Conservation (phyloP, 2,797 vertebrate species). For the Sebastes diploproa region DNA sequence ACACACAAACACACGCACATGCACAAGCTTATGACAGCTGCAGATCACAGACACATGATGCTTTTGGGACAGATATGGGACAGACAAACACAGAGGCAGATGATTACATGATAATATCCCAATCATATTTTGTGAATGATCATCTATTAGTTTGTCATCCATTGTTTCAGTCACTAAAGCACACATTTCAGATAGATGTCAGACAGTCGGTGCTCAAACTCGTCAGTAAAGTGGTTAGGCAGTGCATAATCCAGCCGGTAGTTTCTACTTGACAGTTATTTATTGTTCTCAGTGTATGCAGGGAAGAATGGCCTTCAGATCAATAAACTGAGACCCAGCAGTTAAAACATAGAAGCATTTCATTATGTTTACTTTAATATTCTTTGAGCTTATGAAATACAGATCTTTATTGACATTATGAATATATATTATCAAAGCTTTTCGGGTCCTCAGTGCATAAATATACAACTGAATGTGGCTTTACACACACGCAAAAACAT, state of each 20-base stretch:
- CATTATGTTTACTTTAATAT: not conserved
- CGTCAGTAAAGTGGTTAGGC: not conserved
- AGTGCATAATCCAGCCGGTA: not conserved
- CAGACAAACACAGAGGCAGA: not conserved
- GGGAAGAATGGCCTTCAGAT: not conserved
- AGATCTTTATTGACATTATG: not conserved
- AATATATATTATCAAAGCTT: not conserved
- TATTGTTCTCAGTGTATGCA: conserved; percentile 9
- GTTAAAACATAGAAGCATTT: not conserved
- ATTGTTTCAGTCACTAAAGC: not conserved
- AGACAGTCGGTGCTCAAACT: not conserved
- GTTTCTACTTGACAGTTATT: not conserved
- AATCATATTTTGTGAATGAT: not conserved
- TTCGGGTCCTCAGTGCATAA: not conserved
- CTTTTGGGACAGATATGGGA: conserved; percentile 4
- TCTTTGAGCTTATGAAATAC: not conserved
- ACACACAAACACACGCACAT: not conserved
- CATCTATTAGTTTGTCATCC: not conserved
- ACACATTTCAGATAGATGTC: not conserved
- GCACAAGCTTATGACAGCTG: conserved; percentile 15
- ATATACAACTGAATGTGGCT: not conserved
- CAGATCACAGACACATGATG: conserved; percentile 15
- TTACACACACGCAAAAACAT: not conserved
- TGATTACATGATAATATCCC: not conserved
- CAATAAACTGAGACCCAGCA: not conserved